Conservation (phyloP, 2,888 invertebrate genomes). For the Drosophila ochracea region DNA sequence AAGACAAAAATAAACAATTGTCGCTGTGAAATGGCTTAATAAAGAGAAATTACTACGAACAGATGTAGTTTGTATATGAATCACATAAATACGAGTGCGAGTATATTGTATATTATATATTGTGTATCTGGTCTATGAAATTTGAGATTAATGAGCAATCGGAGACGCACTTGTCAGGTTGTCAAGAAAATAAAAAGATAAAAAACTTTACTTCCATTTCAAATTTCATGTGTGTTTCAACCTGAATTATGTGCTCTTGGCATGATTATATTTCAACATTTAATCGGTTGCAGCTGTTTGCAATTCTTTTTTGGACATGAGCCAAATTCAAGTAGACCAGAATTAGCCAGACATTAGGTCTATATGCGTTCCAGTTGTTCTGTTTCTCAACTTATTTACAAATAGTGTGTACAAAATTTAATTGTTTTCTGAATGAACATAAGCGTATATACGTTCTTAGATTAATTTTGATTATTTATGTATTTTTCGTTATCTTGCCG, state of each 20-base stretch:
- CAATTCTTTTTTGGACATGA: constrained; percentile 47
- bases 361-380: constrained; percentile 15
- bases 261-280: constrained; percentile 56
- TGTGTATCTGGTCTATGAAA: constrained; percentile 23
- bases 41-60: background rate
- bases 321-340: constrained; percentile 61
- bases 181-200: constrained; percentile 23
- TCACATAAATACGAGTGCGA: background rate
- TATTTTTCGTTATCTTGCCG: background rate
- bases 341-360: constrained; percentile 18
- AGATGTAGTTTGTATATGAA: constrained; percentile 13
- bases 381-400: background rate
- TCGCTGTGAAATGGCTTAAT: constrained; percentile 13
- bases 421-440: constrained; percentile 12
- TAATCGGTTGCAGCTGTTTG: constrained; percentile 46
- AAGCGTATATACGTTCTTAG: background rate
- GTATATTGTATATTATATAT: background rate
- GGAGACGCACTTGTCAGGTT: constrained; percentile 45
- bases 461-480: background rate
- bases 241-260: constrained; percentile 61
- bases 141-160: constrained; percentile 46
- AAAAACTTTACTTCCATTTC: constrained; percentile 22
- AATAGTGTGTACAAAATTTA: constrained; percentile 1
- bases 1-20: constrained; percentile 11
- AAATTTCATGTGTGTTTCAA: constrained; percentile 25